Percentiles rank a stretch among this genome's conserved stretches.
phyloP scores from a whole-genome alignment of 2,888 invertebrate genomes.

The Temnothorax rugatulus region DNA sequence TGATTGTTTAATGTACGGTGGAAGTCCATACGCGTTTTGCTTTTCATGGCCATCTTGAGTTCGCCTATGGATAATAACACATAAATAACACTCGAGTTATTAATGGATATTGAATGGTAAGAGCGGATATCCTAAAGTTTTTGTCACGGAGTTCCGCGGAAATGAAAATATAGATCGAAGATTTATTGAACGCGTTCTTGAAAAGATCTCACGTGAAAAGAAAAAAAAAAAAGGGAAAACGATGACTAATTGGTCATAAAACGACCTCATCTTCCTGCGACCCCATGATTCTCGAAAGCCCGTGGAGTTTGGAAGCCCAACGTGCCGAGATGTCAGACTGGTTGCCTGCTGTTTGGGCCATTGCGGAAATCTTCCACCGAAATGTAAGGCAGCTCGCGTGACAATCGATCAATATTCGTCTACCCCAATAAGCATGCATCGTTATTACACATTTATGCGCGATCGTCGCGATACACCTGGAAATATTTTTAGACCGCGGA shows the following conservation, averaged over 20 bases:
- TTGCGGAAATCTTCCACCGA: slow-evolving; percentile 61
- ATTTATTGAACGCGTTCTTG: slow-evolving; percentile 26
- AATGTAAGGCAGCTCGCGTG: slow-evolving; percentile 64
- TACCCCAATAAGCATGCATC: slow-evolving; percentile 31
- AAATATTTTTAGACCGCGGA: background rate
- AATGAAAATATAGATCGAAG: slow-evolving; percentile 18
- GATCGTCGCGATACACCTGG: background rate
- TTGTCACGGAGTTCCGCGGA: background rate
- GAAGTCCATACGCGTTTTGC: background rate
- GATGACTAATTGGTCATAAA: slow-evolving; percentile 42
- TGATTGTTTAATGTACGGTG: background rate
- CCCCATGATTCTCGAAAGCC: slow-evolving; percentile 48
- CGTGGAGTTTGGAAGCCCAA: slow-evolving; percentile 75
- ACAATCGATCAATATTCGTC: slow-evolving; percentile 71
- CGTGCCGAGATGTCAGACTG: slow-evolving; percentile 79
- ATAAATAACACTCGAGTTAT: slow-evolving; percentile 76
- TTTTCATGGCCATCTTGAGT: slow-evolving; percentile 49
- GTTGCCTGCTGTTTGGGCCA: slow-evolving; percentile 81
- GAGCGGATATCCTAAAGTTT: background rate
- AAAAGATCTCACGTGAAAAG: background rate
- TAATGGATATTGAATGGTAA: slow-evolving; percentile 61
- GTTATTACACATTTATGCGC: slow-evolving; percentile 6
- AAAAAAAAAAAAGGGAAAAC: background rate
- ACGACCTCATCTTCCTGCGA: background rate
- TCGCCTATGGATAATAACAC: slow-evolving; percentile 69